These are phyloP conservation scores for Blennius ocellaris DNA, from an alignment of 2,113 vertebrate species.

Conservation along the genomic window DNA sequence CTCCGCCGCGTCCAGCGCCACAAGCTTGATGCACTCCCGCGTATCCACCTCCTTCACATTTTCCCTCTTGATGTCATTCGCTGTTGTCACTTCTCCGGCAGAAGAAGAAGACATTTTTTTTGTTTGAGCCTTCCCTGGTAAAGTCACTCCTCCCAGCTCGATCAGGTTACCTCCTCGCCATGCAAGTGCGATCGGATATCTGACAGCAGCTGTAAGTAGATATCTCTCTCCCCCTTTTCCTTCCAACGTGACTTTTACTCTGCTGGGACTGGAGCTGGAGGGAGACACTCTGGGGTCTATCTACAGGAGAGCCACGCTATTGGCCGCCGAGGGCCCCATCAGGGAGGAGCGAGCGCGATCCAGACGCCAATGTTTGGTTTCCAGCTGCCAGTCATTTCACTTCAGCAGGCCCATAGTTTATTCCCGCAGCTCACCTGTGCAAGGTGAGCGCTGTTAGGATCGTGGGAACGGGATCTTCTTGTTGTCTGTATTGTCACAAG, in stretches of 20 bases:
- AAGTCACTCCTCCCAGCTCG: conserved; percentile 92
- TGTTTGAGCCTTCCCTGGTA: conserved; percentile 83
- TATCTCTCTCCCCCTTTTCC: conserved; percentile 83
- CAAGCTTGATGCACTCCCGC: conserved; percentile 85
- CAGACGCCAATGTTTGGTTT: conserved; percentile 71
- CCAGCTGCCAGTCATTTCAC: conserved; percentile 77
- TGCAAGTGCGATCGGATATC: conserved; percentile 94
- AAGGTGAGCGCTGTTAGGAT: conserved; percentile 72
- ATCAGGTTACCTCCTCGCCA: conserved; percentile 97
- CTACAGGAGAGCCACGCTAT: conserved; percentile 78
- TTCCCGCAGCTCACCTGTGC: conserved; percentile 78
- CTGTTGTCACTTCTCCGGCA: conserved; percentile 89
- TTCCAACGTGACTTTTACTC: conserved; percentile 85
- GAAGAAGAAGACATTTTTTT: conserved; percentile 97
- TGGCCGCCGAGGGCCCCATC: conserved; percentile 71
- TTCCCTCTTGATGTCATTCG: conserved; percentile 95
- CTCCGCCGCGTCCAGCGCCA: conserved; percentile 85
- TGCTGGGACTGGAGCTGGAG: conserved; percentile 80
- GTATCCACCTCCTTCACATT: conserved; percentile 91
- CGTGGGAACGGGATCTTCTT: conserved; percentile 63
- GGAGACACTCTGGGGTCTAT: conserved; percentile 79
- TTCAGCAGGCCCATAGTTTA: conserved; percentile 24
- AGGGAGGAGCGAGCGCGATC: conserved; percentile 79
- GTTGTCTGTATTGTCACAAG: conserved; percentile 42
- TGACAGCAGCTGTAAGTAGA: conserved; percentile 91